Evolutionary conservation across 92 coral and sea anemone genomes (phyloP), one percentile per base, ranked within the genome.

Genomic region (Heteractis magnifica): DNA sequence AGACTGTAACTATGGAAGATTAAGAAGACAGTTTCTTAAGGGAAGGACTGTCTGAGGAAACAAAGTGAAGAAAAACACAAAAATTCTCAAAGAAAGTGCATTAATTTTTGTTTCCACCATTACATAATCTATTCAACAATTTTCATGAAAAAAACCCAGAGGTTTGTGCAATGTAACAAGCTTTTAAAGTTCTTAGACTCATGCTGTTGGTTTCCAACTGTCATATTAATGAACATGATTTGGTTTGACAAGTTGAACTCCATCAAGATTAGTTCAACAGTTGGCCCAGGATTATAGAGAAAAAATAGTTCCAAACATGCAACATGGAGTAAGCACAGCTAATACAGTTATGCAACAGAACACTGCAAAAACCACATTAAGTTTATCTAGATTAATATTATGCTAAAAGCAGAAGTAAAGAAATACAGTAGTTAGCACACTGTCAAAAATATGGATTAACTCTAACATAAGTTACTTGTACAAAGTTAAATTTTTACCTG

Each of bases 381-480:
- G 41, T 68, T n/a, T 6, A 10, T 26, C 44, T 68, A 18, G 44
- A 34, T 34, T 34, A 34, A 34, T 34, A 20, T 68, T 13, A 68
- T 68, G 73, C 73, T 68, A 13, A 26, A 68, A 68, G 73, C 73
- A 68, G 73, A 20, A 68, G 48, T 68, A 4, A 20, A 10, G 10
- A 8, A 68, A 14, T 68, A 6, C 20, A 68, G 49, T 9, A 64
- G n/a, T 3, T 58, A 58, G n/a, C 23, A 4, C 73, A 68, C 15
- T 48, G 23, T 21, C 49, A 68, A 48, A 68, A 62, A 62, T 16
- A 9, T 62, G 20, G 70, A 62, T 68, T 68, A 68, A 68, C 73
- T 68, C 10, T 68, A 68, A 26, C 49, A 14, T 68, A 68, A 68
- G 50, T 68, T 68, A 26, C 73, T 68, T 68, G 73, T 68, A 68